Evolutionary conservation across 1,140 invertebrate genomes (phyloP).

Genomic region (Scaptomyza hsui): DNA sequence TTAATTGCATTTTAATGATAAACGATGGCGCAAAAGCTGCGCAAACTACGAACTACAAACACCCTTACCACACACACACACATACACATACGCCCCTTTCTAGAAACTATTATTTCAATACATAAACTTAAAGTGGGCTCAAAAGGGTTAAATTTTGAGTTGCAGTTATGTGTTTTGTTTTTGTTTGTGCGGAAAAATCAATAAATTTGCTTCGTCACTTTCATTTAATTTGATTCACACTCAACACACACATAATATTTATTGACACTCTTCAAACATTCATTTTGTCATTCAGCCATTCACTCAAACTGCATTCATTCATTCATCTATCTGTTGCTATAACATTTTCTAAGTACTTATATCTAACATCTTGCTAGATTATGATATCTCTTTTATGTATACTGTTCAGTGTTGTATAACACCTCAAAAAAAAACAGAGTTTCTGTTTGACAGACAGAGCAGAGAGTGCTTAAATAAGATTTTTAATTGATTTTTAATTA

Average conservation of each 20-base stretch:
- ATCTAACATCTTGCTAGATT: too few species aligned
- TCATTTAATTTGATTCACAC: slow-evolving; percentile 60
- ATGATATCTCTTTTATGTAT: too few species aligned
- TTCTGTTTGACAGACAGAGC: too few species aligned
- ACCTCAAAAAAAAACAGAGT: too few species aligned
- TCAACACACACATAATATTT: neutral
- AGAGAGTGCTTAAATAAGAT: slow-evolving; percentile 1
- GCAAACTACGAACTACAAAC: slow-evolving; percentile 32
- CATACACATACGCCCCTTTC: slow-evolving; percentile 5
- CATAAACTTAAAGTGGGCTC: neutral
- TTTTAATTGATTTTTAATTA: slow-evolving; percentile 82
- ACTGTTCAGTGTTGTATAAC: too few species aligned
- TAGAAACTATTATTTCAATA: too few species aligned
- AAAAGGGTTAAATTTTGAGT: slow-evolving; percentile 44
- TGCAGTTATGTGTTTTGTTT: neutral
- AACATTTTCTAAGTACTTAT: too few species aligned
- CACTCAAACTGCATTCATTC: too few species aligned
- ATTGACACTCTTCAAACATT: too few species aligned
- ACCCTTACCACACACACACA: neutral
- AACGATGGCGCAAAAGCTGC: slow-evolving; percentile 44
- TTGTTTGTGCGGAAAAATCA: slow-evolving; percentile 36
- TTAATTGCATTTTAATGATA: slow-evolving; percentile 78
- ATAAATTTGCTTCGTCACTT: slow-evolving; percentile 49
- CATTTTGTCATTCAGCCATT: slow-evolving; percentile 12
- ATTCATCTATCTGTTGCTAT: too few species aligned